Conservation (phyloP, 1,140 invertebrate genomes). For the Cyphomyrmex costatus region DNA sequence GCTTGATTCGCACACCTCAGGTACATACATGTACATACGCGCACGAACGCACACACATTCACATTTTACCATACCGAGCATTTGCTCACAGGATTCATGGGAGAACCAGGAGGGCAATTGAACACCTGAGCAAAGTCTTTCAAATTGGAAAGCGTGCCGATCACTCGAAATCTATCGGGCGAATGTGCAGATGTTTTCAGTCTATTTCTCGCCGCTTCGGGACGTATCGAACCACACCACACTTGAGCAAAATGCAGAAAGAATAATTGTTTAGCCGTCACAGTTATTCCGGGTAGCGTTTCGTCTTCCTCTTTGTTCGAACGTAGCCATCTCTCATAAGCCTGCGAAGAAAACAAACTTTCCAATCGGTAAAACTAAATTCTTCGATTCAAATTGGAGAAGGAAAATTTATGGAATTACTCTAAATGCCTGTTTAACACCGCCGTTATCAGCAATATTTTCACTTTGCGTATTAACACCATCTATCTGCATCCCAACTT, state of each 20-base stretch:
- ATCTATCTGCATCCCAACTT: slow-evolving; percentile 89
- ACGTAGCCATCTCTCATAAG: slow-evolving; percentile 89
- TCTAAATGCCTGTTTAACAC: slow-evolving; percentile 93
- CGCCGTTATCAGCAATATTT: slow-evolving; percentile 97
- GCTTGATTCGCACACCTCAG: too few species aligned
- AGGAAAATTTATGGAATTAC: slow-evolving; percentile 83
- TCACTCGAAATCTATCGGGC: slow-evolving; percentile 92
- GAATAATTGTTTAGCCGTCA: slow-evolving; percentile 92
- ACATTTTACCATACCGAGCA: slow-evolving; percentile 92
- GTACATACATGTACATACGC: too few species aligned
- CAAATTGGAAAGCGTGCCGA: slow-evolving; percentile 94
- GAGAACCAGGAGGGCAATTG: slow-evolving; percentile 89
- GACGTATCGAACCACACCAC: slow-evolving; percentile 95
- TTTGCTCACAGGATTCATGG: slow-evolving; percentile 94
- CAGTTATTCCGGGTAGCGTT: slow-evolving; percentile 91
- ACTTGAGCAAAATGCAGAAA: slow-evolving; percentile 96
- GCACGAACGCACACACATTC: neutral
- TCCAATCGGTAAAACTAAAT: slow-evolving; percentile 7
- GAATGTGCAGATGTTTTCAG: slow-evolving; percentile 94
- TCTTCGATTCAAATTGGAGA: neutral
- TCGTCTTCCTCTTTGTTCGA: slow-evolving; percentile 87
- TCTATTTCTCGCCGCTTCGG: slow-evolving; percentile 93
- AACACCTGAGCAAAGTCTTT: slow-evolving; percentile 92
- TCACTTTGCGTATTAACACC: slow-evolving; percentile 91
- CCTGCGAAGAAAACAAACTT: slow-evolving; percentile 81